These are phyloP conservation scores for Eulemur albifrons DNA, from an alignment of 2,797 vertebrate genomes.

Conservation along the genomic window DNA sequence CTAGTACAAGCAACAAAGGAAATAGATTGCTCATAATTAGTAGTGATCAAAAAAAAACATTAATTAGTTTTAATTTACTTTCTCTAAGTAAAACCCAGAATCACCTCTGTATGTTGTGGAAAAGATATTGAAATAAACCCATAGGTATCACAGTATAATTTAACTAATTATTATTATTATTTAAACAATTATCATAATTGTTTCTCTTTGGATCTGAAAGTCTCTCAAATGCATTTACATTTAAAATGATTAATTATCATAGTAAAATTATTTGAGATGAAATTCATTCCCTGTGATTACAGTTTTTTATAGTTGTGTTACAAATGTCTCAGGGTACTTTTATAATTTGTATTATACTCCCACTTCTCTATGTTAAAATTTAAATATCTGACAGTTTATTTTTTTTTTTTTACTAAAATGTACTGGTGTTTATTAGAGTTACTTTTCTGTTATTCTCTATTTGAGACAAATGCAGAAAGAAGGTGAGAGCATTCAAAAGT, in stretches of 20 bases:
- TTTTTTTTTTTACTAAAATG: neutral
- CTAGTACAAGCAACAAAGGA: slow-evolving; percentile 26
- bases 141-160: neutral
- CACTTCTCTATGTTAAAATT: neutral
- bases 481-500: neutral
- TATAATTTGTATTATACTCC: neutral
- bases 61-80: neutral
- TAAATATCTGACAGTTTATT: neutral
- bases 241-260: neutral
- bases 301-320: slow-evolving; percentile 3
- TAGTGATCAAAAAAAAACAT: neutral
- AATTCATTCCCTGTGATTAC: neutral
- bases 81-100: slow-evolving; percentile 18
- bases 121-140: slow-evolving; percentile 35
- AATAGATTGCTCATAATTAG: slow-evolving; percentile 59
- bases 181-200: neutral
- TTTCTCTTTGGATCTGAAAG: neutral
- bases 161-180: neutral
- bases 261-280: neutral
- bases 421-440: neutral
- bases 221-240: neutral
- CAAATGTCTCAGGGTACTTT: neutral
- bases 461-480: neutral
- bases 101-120: neutral
- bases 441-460: neutral